These are phyloP conservation scores for Nasonia giraulti DNA, from an alignment of 1,140 invertebrate genomes.

Conservation along the genomic window DNA sequence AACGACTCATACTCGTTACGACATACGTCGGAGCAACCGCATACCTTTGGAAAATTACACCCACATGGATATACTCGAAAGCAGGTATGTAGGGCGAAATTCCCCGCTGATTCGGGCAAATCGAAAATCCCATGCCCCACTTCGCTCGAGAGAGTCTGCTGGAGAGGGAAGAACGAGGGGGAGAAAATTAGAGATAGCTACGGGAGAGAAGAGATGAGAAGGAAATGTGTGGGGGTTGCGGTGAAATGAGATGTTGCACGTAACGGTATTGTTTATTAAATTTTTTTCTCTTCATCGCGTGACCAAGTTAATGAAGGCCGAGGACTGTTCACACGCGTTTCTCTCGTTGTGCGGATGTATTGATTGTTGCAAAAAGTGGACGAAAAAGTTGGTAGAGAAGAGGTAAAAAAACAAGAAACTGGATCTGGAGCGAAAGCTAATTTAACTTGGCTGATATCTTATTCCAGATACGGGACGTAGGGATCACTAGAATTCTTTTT, in stretches of 20 bases:
- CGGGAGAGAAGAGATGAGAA: not conserved
- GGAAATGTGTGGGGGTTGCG: not conserved
- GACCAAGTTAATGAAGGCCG: no score
- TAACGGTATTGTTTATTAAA: not conserved
- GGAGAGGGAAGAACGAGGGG: not conserved
- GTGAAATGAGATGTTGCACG: not conserved
- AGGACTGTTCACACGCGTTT: no score
- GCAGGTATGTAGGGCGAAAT: not conserved
- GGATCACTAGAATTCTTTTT: no score
- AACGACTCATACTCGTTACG: constrained; percentile 31
- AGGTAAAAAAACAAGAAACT: not conserved
- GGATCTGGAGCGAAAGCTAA: not conserved
- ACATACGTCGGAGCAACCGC: not conserved
- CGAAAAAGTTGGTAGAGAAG: not conserved
- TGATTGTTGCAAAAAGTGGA: not conserved
- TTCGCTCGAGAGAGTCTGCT: not conserved
- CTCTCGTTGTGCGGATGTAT: not conserved
- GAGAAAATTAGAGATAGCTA: constrained; percentile 25
- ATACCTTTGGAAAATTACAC: constrained; percentile 23
- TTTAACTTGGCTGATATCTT: not conserved
- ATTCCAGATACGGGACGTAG: not conserved
- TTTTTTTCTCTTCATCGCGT: not conserved
- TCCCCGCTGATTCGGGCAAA: constrained; percentile 11
- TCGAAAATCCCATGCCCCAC: constrained; percentile 30
- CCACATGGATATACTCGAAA: not conserved